These are phyloP conservation scores for Antheraea yamamai DNA, from an alignment of 2,888 invertebrate species.

Conservation along the genomic window DNA sequence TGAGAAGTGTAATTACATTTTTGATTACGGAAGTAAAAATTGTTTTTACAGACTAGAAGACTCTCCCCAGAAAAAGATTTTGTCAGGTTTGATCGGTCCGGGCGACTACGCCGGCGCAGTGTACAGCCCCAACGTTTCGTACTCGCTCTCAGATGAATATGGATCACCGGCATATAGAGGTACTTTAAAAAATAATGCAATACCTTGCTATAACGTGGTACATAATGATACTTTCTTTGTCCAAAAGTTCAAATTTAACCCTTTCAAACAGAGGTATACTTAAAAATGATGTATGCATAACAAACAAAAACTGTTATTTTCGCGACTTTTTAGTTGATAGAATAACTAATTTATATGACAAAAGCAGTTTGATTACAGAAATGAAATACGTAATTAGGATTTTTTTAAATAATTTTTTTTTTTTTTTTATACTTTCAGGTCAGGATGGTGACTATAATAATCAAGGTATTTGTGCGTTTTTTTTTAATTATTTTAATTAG, in stretches of 20 bases:
- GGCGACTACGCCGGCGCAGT: constrained; percentile 65
- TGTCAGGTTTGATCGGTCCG: constrained; percentile 61
- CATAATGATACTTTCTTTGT: too few relatives aligned
- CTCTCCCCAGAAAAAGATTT: constrained; percentile 76
- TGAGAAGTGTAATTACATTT: too few relatives aligned
- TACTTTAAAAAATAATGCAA: constrained; percentile 32
- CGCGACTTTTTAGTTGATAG: too few relatives aligned
- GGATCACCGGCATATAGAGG: constrained; percentile 77
- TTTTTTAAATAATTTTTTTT: neutral
- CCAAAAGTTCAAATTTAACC: too few relatives aligned
- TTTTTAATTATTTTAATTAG: neutral
- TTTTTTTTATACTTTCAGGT: constrained; percentile 50
- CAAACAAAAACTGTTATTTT: too few relatives aligned
- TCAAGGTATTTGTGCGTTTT: constrained; percentile 53
- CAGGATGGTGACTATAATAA: constrained; percentile 71
- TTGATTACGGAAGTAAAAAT: neutral
- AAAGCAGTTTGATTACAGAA: neutral
- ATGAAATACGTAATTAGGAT: neutral
- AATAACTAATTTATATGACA: neutral
- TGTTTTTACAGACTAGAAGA: constrained; percentile 72
- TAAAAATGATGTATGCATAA: too few relatives aligned
- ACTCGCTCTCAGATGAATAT: constrained; percentile 73
- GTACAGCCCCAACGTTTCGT: constrained; percentile 77
- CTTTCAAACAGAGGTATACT: too few relatives aligned
- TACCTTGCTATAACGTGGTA: too few relatives aligned